Percentiles rank a stretch among this genome's conserved stretches.
Conservation (phyloP, 2,113 vertebrate genomes). For the Hippocampus abdominalis region DNA sequence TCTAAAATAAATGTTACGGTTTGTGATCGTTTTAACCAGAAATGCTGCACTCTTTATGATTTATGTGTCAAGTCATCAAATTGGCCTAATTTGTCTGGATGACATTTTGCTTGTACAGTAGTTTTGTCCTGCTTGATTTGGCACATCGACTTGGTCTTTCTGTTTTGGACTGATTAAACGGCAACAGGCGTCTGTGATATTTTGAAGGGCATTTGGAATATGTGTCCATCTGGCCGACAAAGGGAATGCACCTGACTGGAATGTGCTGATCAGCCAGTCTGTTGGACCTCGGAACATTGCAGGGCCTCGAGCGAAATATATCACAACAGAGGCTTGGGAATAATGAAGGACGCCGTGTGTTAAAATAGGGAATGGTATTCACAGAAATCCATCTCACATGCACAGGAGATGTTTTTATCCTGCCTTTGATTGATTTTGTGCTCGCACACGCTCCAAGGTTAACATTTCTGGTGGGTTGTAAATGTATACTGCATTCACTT, state of each 20-base stretch:
- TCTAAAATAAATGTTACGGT: neutral
- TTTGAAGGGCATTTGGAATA: constrained; percentile 40
- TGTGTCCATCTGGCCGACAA: constrained; percentile 32
- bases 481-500: constrained; percentile 14
- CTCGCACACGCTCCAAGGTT: constrained; percentile 26
- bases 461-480: constrained; percentile 17
- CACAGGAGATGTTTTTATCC: constrained; percentile 28
- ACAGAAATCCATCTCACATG: constrained; percentile 1
- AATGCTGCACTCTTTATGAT: neutral
- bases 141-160: constrained; percentile 15
- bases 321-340: constrained; percentile 29
- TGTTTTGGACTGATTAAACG: constrained; percentile 29
- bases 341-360: constrained; percentile 44
- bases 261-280: constrained; percentile 43
- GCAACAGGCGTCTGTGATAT: constrained; percentile 10
- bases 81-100: neutral
- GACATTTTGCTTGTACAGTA: neutral
- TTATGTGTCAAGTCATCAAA: too few species aligned
- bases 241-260: constrained; percentile 48
- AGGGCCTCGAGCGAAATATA: constrained; percentile 25
- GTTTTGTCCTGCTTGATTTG: constrained; percentile 25
- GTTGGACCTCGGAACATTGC: constrained; percentile 10
- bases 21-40: neutral
- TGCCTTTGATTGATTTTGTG: constrained; percentile 11
- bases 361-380: constrained; percentile 32